Evolutionary conservation across 2,797 vertebrate genomes (phyloP), one percentile per base, ranked within the genome.

Genomic region (Leptoclinus maculatus): DNA sequence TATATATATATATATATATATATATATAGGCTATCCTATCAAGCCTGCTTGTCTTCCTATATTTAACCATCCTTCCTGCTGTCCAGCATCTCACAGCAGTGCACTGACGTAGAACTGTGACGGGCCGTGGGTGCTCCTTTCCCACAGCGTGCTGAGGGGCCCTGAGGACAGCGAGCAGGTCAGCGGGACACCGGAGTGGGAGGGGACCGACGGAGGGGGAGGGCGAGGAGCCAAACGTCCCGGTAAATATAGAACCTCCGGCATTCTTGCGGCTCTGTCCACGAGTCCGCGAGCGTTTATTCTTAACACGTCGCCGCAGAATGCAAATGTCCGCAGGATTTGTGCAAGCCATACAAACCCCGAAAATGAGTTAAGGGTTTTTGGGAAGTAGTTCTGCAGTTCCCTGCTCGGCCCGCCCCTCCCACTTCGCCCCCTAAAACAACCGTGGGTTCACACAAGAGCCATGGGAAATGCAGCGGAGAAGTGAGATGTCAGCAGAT

Each of bases 241-340:
- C 32, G 83, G 90, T 94, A 94, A 95, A 95, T 95, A 94, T 95
- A 96, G 95, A 95, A 94, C 83, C 91, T 92, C 93, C 89, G 84
- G 94, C 92, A 95, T 96, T 94, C 92, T 95, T 95, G 95, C 91
- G 95, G 95, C 91, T 90, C 89, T 82, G 91, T 95, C 93, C 94
- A 94, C 84, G 93, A 91, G 89, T 94, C 89, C 89, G 32, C 77
- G 83, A 92, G 90, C 66, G 86, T 95, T 96, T 94, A 94, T 95
- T 95, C 94, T 95, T 94, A 93, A 94, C 93, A 91, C 95, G 93
- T 92, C 92, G 93, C 95, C 95, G 93, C 94, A 95, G 94, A 95
- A 95, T 95, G 94, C 94, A 94, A 94, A 96, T 94, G 94, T 95
- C 94, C 87, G 27, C 93, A 95, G 92, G 91, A 93, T 94, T 94